A percentile compares a stretch with the other conserved stretches of the same genome.
These are phyloP conservation scores for Bombyx mori DNA, from an alignment of 1,140 invertebrate species.

Conservation along the genomic window ASM3026992v2 NC_085116.1:13344501-13345000, in stretches of 20 bases:
- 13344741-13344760: slow-evolving; percentile 1
- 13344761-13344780: slow-evolving; percentile 84
- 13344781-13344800: slow-evolving; percentile 80
- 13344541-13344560: slow-evolving; percentile 70
- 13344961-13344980: not conserved
- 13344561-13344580: slow-evolving; percentile 23
- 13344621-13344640: slow-evolving; percentile 95
- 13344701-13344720: slow-evolving; percentile 5
- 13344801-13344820: slow-evolving; percentile 83
- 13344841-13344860: slow-evolving; percentile 82
- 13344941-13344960: not conserved
- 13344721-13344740: not conserved
- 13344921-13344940: not conserved
- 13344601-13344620: slow-evolving; percentile 94
- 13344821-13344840: slow-evolving; percentile 95
- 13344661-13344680: slow-evolving; percentile 94
- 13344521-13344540: slow-evolving; percentile 93
- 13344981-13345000: slow-evolving; percentile 40
- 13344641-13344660: slow-evolving; percentile 84
- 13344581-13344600: slow-evolving; percentile 82
- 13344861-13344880: slow-evolving; percentile 10
- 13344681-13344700: slow-evolving; percentile 77
- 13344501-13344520: slow-evolving; percentile 85
- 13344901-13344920: not conserved
- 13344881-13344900: no score